Conservation (phyloP, 2,888 invertebrate species). For the Habrosyne pyritoides region DNA sequence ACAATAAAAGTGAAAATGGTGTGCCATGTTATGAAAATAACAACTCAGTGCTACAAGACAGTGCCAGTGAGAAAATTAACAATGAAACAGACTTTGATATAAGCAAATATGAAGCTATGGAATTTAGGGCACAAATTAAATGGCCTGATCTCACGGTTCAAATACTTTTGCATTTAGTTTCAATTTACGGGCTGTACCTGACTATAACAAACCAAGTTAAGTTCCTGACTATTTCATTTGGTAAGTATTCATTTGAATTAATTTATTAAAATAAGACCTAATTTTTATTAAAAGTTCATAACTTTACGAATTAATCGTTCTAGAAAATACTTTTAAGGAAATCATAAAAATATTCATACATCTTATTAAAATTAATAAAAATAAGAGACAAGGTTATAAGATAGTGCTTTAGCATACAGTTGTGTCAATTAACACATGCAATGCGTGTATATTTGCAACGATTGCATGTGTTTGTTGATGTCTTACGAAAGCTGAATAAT, state of each 20-base stretch:
- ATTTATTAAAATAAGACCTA: not conserved
- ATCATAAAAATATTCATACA: not conserved
- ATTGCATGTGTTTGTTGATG: too few species aligned
- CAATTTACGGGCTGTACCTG: slow-evolving; percentile 87
- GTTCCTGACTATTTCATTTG: slow-evolving; percentile 87
- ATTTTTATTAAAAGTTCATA: not conserved
- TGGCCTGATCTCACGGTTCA: slow-evolving; percentile 90
- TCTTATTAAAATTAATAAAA: too few species aligned
- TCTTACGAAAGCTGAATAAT: too few species aligned
- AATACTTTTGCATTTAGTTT: slow-evolving; percentile 87
- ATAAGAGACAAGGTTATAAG: too few species aligned
- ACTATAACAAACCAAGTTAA: slow-evolving; percentile 82
- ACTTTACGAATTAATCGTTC: not conserved
- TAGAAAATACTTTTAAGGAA: not conserved
- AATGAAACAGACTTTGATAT: slow-evolving; percentile 65
- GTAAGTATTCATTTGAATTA: slow-evolving; percentile 82
- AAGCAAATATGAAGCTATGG: slow-evolving; percentile 66
- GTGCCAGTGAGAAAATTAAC: slow-evolving; percentile 44
- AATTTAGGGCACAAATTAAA: slow-evolving; percentile 85
- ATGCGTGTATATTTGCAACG: too few species aligned
- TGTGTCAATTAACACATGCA: too few species aligned
- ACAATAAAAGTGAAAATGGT: slow-evolving; percentile 38
- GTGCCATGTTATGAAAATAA: slow-evolving; percentile 51
- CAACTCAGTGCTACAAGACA: slow-evolving; percentile 47
- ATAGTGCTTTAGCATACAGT: too few species aligned